Conservation (phyloP, 2,797 vertebrate species). For the Limosa lapponica region DNA sequence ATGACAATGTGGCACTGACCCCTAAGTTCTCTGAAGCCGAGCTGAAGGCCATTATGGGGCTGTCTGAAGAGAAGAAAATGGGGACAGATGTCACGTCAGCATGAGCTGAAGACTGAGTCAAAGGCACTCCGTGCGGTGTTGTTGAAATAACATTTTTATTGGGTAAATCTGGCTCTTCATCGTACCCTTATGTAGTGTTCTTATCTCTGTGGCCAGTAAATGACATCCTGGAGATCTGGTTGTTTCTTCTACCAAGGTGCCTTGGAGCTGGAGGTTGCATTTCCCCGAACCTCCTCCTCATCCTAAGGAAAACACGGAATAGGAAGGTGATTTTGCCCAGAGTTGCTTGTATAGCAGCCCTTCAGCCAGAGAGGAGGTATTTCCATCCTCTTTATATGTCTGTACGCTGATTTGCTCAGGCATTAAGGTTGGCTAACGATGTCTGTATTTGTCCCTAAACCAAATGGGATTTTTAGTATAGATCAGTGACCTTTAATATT, state of each 20-base stretch:
- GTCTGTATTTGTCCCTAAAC: background rate
- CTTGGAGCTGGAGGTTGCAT: background rate
- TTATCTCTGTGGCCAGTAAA: background rate
- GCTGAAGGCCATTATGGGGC: slow-evolving; percentile 28
- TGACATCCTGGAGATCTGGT: background rate
- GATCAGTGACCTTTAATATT: background rate
- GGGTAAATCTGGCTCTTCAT: background rate
- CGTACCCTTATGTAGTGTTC: background rate
- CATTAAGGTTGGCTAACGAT: background rate
- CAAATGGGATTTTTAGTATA: background rate
- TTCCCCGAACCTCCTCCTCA: background rate
- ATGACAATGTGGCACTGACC: slow-evolving; percentile 77
- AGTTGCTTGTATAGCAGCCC: background rate
- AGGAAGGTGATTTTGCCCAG: background rate
- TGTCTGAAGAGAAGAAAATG: background rate
- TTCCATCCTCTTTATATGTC: background rate
- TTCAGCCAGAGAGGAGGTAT: background rate
- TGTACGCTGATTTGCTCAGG: background rate
- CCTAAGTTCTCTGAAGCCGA: slow-evolving; percentile 75
- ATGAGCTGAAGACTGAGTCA: background rate
- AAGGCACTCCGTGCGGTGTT: background rate
- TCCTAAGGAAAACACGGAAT: background rate
- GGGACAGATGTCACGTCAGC: background rate
- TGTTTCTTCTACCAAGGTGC: background rate
- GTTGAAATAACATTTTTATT: background rate